Evolutionary conservation across 2,113 vertebrate species (phyloP).

Genomic region (Emberiza fucata): DNA sequence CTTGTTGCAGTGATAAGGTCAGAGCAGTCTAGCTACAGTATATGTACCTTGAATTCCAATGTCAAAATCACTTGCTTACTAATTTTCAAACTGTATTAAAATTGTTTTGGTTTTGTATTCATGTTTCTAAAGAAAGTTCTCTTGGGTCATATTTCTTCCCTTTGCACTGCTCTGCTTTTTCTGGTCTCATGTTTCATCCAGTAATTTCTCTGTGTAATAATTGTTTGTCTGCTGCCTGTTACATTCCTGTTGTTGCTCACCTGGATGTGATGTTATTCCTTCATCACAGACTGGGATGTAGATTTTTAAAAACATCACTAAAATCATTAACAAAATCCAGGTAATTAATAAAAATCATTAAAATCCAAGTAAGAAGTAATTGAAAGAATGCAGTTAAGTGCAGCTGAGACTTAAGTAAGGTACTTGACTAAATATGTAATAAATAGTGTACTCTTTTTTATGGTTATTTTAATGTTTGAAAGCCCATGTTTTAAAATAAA

Average conservation of each 20-base stretch:
- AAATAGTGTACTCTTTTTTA: background rate
- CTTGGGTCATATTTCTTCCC: background rate
- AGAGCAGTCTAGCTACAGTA: background rate
- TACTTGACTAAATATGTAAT: background rate
- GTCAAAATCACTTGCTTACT: background rate
- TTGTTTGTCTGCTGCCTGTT: background rate
- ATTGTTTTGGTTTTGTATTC: background rate
- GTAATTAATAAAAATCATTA: background rate
- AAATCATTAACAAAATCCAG: background rate
- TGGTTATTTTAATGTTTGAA: background rate
- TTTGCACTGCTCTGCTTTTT: background rate
- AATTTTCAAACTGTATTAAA: background rate
- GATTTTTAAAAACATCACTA: background rate
- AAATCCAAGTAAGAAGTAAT: background rate
- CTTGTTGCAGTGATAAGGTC: background rate
- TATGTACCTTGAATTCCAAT: background rate
- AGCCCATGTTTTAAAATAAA: background rate
- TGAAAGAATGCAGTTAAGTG: background rate
- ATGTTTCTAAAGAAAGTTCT: background rate
- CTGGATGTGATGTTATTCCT: background rate
- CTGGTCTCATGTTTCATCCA: background rate
- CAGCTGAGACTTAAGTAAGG: background rate
- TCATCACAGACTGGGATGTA: background rate
- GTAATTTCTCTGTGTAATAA: background rate
- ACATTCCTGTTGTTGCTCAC: background rate